A percentile compares a stretch with the other conserved stretches of the same genome.
Evolutionary conservation across 2,113 vertebrate species (phyloP).

Genomic region (Eulemur rufifrons): DNA sequence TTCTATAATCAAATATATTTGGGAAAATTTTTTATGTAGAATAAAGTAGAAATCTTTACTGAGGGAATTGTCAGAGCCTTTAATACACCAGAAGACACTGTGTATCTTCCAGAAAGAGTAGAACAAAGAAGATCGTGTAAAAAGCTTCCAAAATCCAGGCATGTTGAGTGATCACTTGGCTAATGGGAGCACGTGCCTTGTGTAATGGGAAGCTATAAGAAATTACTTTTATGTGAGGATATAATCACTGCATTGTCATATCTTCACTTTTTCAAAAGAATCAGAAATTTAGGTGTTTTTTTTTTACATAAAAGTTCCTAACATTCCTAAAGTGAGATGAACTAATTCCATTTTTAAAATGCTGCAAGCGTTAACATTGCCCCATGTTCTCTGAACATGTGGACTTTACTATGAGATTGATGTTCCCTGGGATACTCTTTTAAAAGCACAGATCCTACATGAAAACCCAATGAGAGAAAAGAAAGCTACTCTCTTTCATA

Average conservation of each 20-base stretch:
- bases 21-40: neutral
- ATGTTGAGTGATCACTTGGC: neutral
- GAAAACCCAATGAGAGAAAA: neutral
- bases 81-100: neutral
- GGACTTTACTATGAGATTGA: neutral
- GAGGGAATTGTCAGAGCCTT: neutral
- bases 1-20: neutral
- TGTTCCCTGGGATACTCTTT: neutral
- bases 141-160: neutral
- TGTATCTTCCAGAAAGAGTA: neutral
- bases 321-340: neutral
- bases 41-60: constrained; percentile 3
- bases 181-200: neutral
- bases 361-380: neutral
- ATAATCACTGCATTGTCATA: neutral
- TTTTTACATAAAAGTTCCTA: neutral
- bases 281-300: neutral
- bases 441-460: neutral
- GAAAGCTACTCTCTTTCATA: neutral
- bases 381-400: neutral
- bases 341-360: neutral
- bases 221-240: neutral
- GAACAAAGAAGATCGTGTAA: neutral
- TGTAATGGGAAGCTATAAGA: neutral
- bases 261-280: neutral